Base-by-base conservation (phyloP, 2,113 vertebrate species). In the Ranitomeya imitator region DNA sequence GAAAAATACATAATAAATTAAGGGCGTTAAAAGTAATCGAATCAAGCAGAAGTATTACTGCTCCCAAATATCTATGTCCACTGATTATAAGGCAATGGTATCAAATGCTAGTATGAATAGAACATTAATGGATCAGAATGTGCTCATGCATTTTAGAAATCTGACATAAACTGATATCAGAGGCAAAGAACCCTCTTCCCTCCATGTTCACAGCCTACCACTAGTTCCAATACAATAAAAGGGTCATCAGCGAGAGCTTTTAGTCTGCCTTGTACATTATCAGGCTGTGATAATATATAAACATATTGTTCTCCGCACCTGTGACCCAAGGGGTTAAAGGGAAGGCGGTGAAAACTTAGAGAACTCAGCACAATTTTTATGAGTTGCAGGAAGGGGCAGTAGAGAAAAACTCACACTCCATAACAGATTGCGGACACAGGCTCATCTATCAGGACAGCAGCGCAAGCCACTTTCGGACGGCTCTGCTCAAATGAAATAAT, bases 401-500 rank as follows among this genome's bases (percentile, higher is more conserved):
- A 95, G 95, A 95, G 94, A 94, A 96, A 96, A 96, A 96, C 96
- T 96, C 95, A 95, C 94, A 94, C 94, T 95, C 95, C 95, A 96
- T 95, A 96, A 96, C 96, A 96, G 93, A 96, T 95, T 95, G 96
- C 94, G 96, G 95, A 95, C 95, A 95, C 95, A 93, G 94, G 96
- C 95, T 97, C 97, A 99, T 99, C 97, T 98, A 99, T 99, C 98
- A 99, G 96, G 95, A 96, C 96, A 98, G 97, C 97, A 97, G 97
- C 96, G 97, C 96, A 95, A 45, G 94, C 94, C 95, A 95, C 95
- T 94, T 94, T 95, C 96, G 97, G 97, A 97, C 96, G 97, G 96
- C 96, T 97, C 96, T 96, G 96, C 97, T 98, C 97, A 99, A 99
- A 99, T 99, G 97, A 99, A 99, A 99, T 99, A 99, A 99, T 99